These are phyloP conservation scores for Coreoperca whiteheadi DNA, from an alignment of 2,113 vertebrate genomes.

Conservation along the genomic window DNA sequence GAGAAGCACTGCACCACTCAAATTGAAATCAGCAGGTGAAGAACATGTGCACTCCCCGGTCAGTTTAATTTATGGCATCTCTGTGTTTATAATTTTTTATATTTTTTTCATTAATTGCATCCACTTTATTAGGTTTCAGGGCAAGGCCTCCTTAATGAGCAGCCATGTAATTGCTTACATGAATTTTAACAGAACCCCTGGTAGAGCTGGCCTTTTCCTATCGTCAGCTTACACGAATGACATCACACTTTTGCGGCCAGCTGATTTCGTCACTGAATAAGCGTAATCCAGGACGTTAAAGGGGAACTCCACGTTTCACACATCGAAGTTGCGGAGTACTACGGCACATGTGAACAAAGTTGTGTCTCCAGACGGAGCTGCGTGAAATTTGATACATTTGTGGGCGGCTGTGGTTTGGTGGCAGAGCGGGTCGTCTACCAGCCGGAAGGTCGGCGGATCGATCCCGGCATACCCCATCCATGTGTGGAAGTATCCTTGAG, in stretches of 20 bases:
- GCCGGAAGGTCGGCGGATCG: too few relatives aligned
- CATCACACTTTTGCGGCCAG: background rate
- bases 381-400: conserved; percentile 2
- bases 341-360: background rate
- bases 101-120: background rate
- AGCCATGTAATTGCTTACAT: background rate
- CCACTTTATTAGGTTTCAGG: background rate
- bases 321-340: background rate
- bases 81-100: too few relatives aligned
- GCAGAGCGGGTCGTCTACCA: too few relatives aligned
- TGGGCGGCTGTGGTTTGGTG: too few relatives aligned
- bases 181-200: background rate
- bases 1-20: background rate
- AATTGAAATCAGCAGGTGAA: conserved; percentile 32
- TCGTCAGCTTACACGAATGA: background rate
- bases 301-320: background rate
- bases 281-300: background rate
- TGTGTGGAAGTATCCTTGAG: too few relatives aligned
- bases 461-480: too few relatives aligned
- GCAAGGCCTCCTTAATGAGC: background rate
- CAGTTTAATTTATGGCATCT: conserved; percentile 1
- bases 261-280: background rate
- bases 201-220: background rate
- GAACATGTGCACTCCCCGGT: background rate
- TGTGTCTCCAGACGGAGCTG: background rate